Conservation (phyloP, 1,140 invertebrate species). For the Nasonia vitripennis region DNA sequence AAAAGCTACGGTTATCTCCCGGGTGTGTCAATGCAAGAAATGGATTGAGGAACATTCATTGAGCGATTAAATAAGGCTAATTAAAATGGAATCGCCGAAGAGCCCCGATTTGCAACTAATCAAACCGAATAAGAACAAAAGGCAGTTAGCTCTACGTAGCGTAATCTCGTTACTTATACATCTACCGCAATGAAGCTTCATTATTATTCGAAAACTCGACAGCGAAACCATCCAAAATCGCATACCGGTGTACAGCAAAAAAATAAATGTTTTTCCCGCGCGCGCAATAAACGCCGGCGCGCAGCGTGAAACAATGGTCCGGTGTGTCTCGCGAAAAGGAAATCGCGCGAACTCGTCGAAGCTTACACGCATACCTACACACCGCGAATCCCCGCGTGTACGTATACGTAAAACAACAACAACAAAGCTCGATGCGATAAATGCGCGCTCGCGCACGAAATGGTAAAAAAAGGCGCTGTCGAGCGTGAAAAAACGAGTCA, state of each 20-base stretch:
- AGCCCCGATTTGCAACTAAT: too few relatives aligned
- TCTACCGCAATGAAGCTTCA: too few relatives aligned
- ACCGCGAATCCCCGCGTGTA: neutral
- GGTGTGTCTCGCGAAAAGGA: neutral
- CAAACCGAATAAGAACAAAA: too few relatives aligned
- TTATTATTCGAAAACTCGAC: too few relatives aligned
- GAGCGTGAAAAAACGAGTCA: neutral
- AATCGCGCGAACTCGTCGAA: neutral
- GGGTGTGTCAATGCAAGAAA: too few relatives aligned
- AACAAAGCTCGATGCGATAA: neutral
- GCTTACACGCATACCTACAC: too few relatives aligned
- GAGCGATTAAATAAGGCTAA: too few relatives aligned
- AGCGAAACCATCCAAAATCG: neutral
- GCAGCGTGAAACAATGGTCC: slow-evolving; percentile 7
- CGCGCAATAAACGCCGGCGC: neutral
- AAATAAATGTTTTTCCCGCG: neutral
- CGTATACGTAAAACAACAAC: neutral
- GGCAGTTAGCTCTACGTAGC: too few relatives aligned
- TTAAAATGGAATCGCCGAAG: too few relatives aligned
- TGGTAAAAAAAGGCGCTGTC: neutral
- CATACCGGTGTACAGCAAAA: neutral
- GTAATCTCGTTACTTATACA: too few relatives aligned
- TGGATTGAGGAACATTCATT: too few relatives aligned
- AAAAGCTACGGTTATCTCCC: too few relatives aligned
- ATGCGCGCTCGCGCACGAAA: neutral